Base-by-base conservation (phyloP, 37 sponge, comb jelly and placozoan species). In the Agelas oroides region DNA sequence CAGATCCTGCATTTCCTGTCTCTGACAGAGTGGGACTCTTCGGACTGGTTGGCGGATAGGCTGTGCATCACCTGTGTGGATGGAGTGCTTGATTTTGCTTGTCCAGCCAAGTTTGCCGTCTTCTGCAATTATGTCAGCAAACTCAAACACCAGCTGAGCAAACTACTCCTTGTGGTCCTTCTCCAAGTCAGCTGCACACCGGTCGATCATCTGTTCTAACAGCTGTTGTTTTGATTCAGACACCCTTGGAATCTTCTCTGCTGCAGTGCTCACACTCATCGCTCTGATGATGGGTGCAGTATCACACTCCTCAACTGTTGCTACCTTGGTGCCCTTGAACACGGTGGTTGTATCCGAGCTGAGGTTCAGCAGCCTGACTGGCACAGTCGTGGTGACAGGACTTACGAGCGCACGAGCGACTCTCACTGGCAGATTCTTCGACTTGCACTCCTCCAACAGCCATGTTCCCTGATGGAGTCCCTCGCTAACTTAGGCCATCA, bases 1-100 rank as follows among this genome's bases (percentile, higher is more conserved):
- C n/a, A n/a, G n/a, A n/a, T n/a, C n/a, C n/a, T n/a, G n/a, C n/a
- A n/a, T 18, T 19, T 23, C 25, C 24, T 65, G 67, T 14, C 30
- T 23, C 67, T 15, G 24, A 13, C 28, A 27, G 28, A 23, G 30
- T 27, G 67, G 18, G 24, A 15, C 15, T 13, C 18, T 15, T 25
- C 24, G 18, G 24, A 25, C 67, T 27, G 67, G 67, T 65, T 65
- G 67, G 67, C 67, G 67, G 25, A 65, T 65, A 14, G 67, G 67
- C 67, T 27, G 28, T 65, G 67, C 67, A 23, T 65, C 67, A 15
- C 67, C 67, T 13, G 67, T 65, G 67, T 65, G 67, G 67, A 65
- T 65, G 28, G 24, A 20, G 21, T 65, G 67, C 30, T 65, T 56
- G 58, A 56, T 56, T 56, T 56, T 56, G 58, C 58, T 56, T 56